phyloP scores from a whole-genome alignment of 64 coral and sea anemone species.

The Stichodactyla helianthus region DNA sequence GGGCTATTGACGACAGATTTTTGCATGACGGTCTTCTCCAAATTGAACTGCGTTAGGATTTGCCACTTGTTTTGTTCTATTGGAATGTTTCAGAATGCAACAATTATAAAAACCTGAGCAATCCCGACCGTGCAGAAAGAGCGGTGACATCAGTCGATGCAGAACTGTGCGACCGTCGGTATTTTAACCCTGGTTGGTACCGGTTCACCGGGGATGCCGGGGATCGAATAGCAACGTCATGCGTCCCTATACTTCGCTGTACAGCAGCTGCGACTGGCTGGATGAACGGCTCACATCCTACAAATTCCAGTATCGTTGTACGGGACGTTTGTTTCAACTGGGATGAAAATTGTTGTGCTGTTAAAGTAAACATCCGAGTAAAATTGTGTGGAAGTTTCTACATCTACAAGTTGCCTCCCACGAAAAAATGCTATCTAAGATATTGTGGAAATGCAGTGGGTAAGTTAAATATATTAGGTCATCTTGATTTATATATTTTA shows the following conservation, averaged over 20 bases:
- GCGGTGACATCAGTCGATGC: not conserved
- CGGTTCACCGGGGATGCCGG: slow-evolving; percentile 15
- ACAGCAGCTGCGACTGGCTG: not conserved
- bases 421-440: not conserved
- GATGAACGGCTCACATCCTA: slow-evolving; percentile 13
- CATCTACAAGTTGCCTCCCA: not conserved
- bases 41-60: too few relatives aligned
- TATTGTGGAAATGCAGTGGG: not conserved
- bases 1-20: not conserved
- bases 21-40: not conserved
- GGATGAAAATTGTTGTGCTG: not conserved
- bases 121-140: not conserved
- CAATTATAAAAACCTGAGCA: not conserved
- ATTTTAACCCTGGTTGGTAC: not conserved
- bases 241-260: not conserved
- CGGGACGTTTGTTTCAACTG: slow-evolving; percentile 10
- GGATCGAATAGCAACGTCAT: slow-evolving; percentile 3
- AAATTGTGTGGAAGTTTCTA: not conserved
- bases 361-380: not conserved
- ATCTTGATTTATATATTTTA: too few relatives aligned
- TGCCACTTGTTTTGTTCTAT: not conserved
- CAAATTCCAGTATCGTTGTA: not conserved
- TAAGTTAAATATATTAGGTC: not conserved
- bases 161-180: not conserved
- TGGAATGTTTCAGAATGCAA: slow-evolving; percentile 4